A percentile compares a stretch with the other conserved stretches of the same genome.
Evolutionary conservation across 2,797 vertebrate species (phyloP).

Genomic region (Bradypodion ventrale): DNA sequence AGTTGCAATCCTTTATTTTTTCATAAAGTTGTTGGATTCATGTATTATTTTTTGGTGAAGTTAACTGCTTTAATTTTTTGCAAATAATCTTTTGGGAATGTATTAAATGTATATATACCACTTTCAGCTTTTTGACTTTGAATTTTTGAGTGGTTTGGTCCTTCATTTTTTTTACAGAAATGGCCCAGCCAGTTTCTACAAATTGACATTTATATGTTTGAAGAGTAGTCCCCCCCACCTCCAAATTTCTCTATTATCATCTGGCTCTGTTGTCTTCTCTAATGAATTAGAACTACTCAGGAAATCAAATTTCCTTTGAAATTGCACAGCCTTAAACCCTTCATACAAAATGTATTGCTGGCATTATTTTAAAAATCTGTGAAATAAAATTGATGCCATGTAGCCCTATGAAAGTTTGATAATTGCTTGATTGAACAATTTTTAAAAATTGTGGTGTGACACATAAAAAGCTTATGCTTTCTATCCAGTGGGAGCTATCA

Average conservation of each 20-base stretch:
- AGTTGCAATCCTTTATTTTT: no score
- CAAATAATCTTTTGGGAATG: no score
- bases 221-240: background rate
- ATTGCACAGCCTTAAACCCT: constrained; percentile 11
- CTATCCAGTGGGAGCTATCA: constrained; percentile 15
- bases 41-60: no score
- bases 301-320: background rate
- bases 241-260: constrained; percentile 23
- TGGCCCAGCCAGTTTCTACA: constrained; percentile 12
- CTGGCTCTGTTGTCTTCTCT: background rate
- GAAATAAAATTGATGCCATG: constrained; percentile 35
- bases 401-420: constrained; percentile 1
- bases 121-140: no score
- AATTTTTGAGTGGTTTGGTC: no score
- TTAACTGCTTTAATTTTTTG: no score
- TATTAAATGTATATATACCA: no score
- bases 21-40: no score
- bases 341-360: constrained; percentile 19
- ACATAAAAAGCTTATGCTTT: constrained; percentile 32
- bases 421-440: constrained; percentile 40
- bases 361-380: constrained; percentile 44
- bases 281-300: constrained; percentile 13
- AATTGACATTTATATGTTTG: background rate
- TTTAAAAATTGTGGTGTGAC: background rate
- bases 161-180: no score